Base-by-base conservation (phyloP, 2,888 invertebrate species). In the Scaptomyza reducta region DNA sequence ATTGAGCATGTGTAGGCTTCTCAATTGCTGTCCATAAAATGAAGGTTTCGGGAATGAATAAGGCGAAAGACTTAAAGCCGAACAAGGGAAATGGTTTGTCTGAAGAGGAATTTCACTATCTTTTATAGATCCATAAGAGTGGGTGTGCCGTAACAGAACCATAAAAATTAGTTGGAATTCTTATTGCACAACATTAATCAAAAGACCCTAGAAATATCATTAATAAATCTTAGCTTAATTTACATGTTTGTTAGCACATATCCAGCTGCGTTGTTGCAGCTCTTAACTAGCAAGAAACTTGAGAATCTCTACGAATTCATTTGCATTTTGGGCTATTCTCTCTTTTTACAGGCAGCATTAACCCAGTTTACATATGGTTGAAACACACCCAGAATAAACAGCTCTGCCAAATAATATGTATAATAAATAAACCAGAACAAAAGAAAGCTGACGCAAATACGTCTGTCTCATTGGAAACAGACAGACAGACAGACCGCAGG, bases 361-460 rank as follows among this genome's bases (percentile, higher is more conserved):
- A 84, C 84, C 88, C 85, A 87, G 69, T 88, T 84, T 65, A 64
- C 54, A 61, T 79, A 59, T 65, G 81, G 67, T 55, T 54, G 10
- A 40, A 63, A 71, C 80, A 80, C 85, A 76, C 88, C 85, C 88
- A 58, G 55, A 33, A 55, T 49, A 50, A 51, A 69, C 35, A 47
- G 33, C 44, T 53, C 6, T 33, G 31, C 35, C 51, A 68, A 70
- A 69, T 49, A 49, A 68, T 65, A 38, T 56, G 68, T 62, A 62
- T 62, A 59, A 61, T 59, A 65, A 81, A 66, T 68, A 57, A 62
- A 45, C 41, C 47, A 46, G 69, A 51, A 61, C 65, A 73, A 70
- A 77, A 77, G 63, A 76, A 77, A 77, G 72, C 70, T 42, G 18
- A 22, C 31, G 59, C 60, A 70, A 73, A 75, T 74, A 69, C 64